A percentile compares a stretch with the other conserved stretches of the same genome.
Evolutionary conservation across 1,140 invertebrate genomes (phyloP).

Genomic region (Spodoptera litura): DNA sequence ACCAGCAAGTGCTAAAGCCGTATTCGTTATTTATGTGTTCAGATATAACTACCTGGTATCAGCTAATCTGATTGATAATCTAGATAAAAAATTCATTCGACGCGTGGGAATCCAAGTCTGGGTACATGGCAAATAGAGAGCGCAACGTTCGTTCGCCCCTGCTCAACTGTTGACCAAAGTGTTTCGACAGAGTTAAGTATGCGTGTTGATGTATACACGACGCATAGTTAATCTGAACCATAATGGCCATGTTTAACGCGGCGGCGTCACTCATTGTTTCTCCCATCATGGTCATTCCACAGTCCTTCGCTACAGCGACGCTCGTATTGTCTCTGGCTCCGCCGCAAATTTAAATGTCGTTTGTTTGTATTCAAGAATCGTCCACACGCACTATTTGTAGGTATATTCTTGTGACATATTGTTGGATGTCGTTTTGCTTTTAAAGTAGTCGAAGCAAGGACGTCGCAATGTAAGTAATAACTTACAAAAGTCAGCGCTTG

Average conservation of each 20-base stretch:
- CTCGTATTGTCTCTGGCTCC: constrained; percentile 56
- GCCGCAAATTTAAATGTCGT: constrained; percentile 78
- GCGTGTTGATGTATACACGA: constrained; percentile 9
- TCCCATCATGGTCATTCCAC: constrained; percentile 63
- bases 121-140: neutral
- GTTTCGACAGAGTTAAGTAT: constrained; percentile 23
- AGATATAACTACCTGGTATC: neutral
- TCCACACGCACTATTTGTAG: constrained; percentile 63
- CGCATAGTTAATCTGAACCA: constrained; percentile 23
- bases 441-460: constrained; percentile 67
- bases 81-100: constrained; percentile 16
- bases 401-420: constrained; percentile 70
- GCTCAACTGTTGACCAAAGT: neutral
- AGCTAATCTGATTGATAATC: constrained; percentile 15
- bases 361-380: constrained; percentile 79
- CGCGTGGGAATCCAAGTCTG: constrained; percentile 30
- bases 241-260: constrained; percentile 35
- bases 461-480: constrained; percentile 52
- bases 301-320: constrained; percentile 59
- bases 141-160: neutral
- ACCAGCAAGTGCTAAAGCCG: neutral
- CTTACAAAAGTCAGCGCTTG: neutral
- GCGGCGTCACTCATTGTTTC: constrained; percentile 53
- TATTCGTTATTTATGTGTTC: constrained; percentile 1
- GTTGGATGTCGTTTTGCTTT: constrained; percentile 63